Conservation (phyloP, 2,797 vertebrate genomes). For the Gallinago stenura region DNA sequence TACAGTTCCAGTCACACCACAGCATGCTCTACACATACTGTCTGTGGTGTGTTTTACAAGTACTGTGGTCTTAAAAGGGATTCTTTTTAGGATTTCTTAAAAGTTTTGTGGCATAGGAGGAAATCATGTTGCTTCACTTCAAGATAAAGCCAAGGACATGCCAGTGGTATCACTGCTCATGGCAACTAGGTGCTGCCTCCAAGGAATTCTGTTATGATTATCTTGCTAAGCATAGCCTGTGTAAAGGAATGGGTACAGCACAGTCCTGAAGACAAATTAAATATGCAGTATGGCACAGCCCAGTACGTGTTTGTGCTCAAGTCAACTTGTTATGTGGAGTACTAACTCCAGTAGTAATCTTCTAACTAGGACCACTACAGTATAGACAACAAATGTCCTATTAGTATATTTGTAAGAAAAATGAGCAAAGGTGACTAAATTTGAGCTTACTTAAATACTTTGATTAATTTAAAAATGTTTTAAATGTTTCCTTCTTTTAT, state of each 20-base stretch:
- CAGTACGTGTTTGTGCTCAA: neutral
- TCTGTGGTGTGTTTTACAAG: neutral
- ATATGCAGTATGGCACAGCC: neutral
- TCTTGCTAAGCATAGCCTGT: neutral
- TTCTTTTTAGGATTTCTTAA: neutral
- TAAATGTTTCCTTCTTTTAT: neutral
- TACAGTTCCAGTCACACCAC: accelerated
- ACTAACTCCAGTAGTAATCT: neutral
- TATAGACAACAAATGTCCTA: neutral
- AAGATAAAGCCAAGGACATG: neutral
- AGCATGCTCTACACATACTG: neutral
- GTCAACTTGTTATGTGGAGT: neutral
- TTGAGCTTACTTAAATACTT: neutral
- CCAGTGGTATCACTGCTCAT: neutral
- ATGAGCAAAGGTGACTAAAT: neutral
- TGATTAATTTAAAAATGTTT: neutral
- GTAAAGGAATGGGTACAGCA: neutral
- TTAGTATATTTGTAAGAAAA: neutral
- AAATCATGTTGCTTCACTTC: neutral
- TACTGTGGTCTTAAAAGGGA: neutral
- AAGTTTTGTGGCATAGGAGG: neutral
- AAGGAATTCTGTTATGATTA: neutral
- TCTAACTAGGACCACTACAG: neutral
- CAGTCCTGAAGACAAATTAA: neutral
- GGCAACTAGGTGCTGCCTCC: neutral